A percentile compares a stretch with the other conserved stretches of the same genome.
Conservation (phyloP, 2,113 vertebrate genomes). For the Cichladusa arquata region DNA sequence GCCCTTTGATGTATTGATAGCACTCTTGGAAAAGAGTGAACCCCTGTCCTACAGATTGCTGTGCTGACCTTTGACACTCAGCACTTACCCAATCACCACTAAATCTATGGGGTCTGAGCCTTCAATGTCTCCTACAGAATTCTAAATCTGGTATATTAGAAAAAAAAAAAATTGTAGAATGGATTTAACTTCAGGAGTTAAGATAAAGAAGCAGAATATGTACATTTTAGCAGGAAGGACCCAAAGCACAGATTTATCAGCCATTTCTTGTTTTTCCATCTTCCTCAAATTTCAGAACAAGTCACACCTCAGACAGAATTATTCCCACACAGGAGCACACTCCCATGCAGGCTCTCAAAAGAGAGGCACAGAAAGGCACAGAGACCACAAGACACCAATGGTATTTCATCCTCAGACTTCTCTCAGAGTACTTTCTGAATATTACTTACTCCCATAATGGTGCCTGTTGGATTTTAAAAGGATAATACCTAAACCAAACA, state of each 20-base stretch:
- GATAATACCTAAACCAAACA: not conserved
- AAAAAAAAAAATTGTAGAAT: not conserved
- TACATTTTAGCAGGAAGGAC: not conserved
- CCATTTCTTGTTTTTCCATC: not conserved
- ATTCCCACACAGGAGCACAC: not conserved
- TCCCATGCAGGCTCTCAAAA: not conserved
- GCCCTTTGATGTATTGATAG: fast-evolving
- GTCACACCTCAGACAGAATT: not conserved
- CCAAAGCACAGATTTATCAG: not conserved
- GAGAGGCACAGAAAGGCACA: not conserved
- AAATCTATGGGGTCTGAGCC: not conserved
- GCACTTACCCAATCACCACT: not conserved
- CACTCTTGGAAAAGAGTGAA: not conserved
- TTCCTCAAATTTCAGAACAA: not conserved
- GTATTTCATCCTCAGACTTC: not conserved
- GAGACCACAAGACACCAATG: not conserved
- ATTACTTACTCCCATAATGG: not conserved
- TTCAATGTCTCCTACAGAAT: not conserved
- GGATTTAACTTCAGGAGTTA: not conserved
- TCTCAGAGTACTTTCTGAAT: not conserved
- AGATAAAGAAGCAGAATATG: not conserved
- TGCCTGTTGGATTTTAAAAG: not conserved
- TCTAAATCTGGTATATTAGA: not conserved
- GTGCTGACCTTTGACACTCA: not conserved
- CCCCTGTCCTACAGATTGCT: not conserved